phyloP scores from a whole-genome alignment of 2,888 invertebrate species.

The Thymelicus lineola region DNA sequence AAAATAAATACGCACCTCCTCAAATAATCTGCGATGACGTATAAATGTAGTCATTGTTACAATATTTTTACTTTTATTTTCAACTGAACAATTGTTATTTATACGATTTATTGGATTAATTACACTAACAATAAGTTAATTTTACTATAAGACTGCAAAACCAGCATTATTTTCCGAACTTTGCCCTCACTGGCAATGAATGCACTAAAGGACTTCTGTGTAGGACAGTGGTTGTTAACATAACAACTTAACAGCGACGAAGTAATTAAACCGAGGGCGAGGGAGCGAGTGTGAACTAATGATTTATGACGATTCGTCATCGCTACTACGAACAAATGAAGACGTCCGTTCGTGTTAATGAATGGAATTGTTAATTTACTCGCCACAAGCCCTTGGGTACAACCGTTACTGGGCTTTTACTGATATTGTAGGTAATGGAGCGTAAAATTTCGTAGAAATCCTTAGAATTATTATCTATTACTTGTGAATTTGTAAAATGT shows the following conservation, averaged over 20 bases:
- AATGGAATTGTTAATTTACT: neutral
- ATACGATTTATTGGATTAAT: neutral
- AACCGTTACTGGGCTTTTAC: neutral
- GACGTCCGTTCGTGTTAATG: constrained; percentile 18
- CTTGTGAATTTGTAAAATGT: no score
- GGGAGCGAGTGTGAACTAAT: constrained; percentile 20
- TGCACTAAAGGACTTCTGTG: constrained; percentile 8
- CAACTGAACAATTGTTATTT: neutral
- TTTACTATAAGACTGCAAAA: no score
- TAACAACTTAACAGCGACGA: neutral
- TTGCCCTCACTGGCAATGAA: neutral
- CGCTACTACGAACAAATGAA: constrained; percentile 1
- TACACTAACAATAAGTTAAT: neutral
- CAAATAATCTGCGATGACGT: constrained; percentile 61
- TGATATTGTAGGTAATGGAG: neutral
- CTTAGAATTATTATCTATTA: no score
- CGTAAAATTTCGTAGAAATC: no score
- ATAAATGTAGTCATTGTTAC: constrained; percentile 58
- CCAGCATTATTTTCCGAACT: neutral
- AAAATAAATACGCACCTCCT: constrained; percentile 58
- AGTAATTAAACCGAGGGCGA: constrained; percentile 24
- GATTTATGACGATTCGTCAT: constrained; percentile 22
- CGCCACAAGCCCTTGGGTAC: neutral
- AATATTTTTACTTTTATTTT: neutral
- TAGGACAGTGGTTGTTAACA: constrained; percentile 11